Evolutionary conservation across 2,888 invertebrate species (phyloP).

Genomic region (Tribolium freemani): DNA sequence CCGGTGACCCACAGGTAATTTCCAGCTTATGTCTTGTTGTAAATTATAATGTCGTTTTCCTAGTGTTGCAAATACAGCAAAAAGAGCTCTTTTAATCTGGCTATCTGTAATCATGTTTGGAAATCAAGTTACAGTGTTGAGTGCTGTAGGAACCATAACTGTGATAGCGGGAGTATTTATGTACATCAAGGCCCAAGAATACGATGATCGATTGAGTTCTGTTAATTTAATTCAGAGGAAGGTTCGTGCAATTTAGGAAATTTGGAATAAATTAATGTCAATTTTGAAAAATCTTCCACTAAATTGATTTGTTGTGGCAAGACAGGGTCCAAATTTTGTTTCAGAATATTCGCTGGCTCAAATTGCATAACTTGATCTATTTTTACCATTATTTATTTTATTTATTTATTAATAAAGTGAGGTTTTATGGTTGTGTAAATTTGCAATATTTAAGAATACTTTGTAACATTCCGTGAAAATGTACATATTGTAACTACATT

Average conservation of each 20-base stretch:
- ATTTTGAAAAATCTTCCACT: slow-evolving; percentile 8
- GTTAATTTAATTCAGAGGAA: slow-evolving; percentile 65
- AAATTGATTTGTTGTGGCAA: not conserved
- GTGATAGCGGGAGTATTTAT: slow-evolving; percentile 81
- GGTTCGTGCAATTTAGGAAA: slow-evolving; percentile 65
- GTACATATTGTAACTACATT: slow-evolving; percentile 26
- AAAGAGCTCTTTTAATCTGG: slow-evolving; percentile 85
- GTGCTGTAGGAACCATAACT: slow-evolving; percentile 79
- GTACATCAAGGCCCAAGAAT: slow-evolving; percentile 81
- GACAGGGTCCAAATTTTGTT: slow-evolving; percentile 10
- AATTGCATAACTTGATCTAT: not conserved
- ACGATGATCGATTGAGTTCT: slow-evolving; percentile 67
- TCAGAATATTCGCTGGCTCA: not conserved
- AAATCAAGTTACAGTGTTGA: slow-evolving; percentile 80
- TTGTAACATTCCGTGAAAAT: slow-evolving; percentile 22
- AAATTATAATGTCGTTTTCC: slow-evolving; percentile 51
- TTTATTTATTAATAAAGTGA: slow-evolving; percentile 17
- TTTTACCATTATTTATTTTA: slow-evolving; percentile 27
- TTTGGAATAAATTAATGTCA: slow-evolving; percentile 44
- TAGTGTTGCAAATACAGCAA: slow-evolving; percentile 85
- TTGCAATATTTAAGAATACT: not conserved
- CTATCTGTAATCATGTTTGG: slow-evolving; percentile 81
- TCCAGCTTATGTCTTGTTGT: not conserved
- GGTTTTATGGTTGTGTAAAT: slow-evolving; percentile 21
- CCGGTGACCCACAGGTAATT: slow-evolving; percentile 82